These are phyloP conservation scores for Nicator chloris DNA, from an alignment of 2,113 vertebrate species.

Conservation along the genomic window DNA sequence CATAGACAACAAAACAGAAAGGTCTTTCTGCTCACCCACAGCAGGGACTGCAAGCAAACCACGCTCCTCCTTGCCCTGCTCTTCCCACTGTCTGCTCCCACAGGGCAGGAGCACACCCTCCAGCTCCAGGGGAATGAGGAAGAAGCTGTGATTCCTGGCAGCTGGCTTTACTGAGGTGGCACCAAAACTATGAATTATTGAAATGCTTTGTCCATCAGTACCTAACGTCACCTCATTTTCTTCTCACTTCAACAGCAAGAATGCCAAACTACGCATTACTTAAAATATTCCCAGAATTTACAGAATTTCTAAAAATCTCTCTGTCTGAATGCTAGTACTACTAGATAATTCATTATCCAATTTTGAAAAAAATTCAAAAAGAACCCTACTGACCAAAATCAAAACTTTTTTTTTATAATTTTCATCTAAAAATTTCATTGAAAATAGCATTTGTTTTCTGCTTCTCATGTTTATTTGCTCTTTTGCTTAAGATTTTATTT, in stretches of 20 bases:
- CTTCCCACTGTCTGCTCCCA: background rate
- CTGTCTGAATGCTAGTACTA: background rate
- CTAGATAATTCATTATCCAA: background rate
- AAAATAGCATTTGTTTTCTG: background rate
- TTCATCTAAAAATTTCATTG: background rate
- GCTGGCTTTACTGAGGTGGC: background rate
- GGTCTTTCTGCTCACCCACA: background rate
- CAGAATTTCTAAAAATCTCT: background rate
- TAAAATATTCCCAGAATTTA: background rate
- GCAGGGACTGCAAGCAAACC: background rate
- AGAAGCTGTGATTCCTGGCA: background rate
- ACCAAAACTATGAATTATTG: background rate
- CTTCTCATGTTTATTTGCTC: background rate
- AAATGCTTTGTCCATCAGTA: background rate
- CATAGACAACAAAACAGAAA: rapidly evolving
- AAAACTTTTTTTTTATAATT: background rate
- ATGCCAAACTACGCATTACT: background rate
- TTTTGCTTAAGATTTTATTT: conserved; percentile 11
- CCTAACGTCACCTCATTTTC: background rate
- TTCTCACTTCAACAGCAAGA: background rate
- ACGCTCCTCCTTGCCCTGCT: rapidly evolving
- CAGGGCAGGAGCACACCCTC: background rate
- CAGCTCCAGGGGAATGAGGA: rapidly evolving
- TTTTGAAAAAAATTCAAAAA: background rate
- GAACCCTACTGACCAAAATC: rapidly evolving